A percentile compares a stretch with the other conserved stretches of the same genome.
Conservation (phyloP, 2,888 invertebrate genomes). For the Acrobasis repandana region DNA sequence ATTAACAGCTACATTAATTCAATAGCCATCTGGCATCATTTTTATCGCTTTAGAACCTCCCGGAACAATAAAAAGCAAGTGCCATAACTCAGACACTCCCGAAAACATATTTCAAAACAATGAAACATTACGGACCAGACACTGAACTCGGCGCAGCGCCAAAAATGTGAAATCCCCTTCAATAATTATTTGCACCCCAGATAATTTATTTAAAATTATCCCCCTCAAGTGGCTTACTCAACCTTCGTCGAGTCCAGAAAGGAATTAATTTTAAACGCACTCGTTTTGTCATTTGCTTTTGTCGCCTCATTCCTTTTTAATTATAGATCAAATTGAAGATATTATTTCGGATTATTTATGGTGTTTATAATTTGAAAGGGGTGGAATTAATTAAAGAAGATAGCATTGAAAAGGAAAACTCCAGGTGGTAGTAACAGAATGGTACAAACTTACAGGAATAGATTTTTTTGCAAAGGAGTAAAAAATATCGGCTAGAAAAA, state of each 20-base stretch:
- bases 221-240: slow-evolving; percentile 31
- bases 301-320: slow-evolving; percentile 23
- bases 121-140: slow-evolving; percentile 20
- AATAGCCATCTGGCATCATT: slow-evolving; percentile 7
- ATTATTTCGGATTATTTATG: slow-evolving; percentile 16
- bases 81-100: slow-evolving; percentile 10
- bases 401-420: background rate
- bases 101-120: slow-evolving; percentile 20
- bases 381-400: slow-evolving; percentile 10
- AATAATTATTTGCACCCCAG: slow-evolving; percentile 35
- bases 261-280: slow-evolving; percentile 34
- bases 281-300: slow-evolving; percentile 23
- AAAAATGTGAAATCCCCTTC: slow-evolving; percentile 27
- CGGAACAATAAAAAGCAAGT: slow-evolving; percentile 9
- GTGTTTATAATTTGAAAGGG: slow-evolving; percentile 16
- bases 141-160: slow-evolving; percentile 8
- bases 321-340: slow-evolving; percentile 19
- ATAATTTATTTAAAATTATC: slow-evolving; percentile 39
- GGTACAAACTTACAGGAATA: too few relatives aligned
- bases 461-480: too few relatives aligned
- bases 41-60: background rate
- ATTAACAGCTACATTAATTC: background rate
- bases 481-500: too few relatives aligned
- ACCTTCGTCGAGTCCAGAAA: slow-evolving; percentile 29
- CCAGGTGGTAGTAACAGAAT: too few relatives aligned